Percentiles rank a stretch among this genome's conserved stretches.
Evolutionary conservation across 2,797 vertebrate genomes (phyloP).

Genomic region (Chiloscyllium punctatum): DNA sequence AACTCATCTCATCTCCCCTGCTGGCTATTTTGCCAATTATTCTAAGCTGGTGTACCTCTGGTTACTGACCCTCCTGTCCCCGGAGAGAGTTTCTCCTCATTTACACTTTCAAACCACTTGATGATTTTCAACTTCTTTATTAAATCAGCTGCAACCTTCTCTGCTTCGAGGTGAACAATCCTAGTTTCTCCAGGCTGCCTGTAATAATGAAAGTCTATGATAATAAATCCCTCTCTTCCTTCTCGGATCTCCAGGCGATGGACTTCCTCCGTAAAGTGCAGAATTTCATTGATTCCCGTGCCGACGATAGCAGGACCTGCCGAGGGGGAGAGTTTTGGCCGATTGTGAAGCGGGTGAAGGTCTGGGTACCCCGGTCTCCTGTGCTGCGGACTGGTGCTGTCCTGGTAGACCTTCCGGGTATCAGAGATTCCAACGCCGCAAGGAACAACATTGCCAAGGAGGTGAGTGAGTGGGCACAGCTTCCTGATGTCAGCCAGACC

Average conservation of each 20-base stretch:
- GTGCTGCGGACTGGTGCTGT: slow-evolving; percentile 42
- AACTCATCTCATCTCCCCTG: neutral
- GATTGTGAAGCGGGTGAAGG: slow-evolving; percentile 41
- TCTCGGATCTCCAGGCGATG: slow-evolving; percentile 27
- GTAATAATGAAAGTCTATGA: neutral
- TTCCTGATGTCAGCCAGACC: neutral
- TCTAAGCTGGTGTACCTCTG: neutral
- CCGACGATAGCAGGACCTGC: slow-evolving; percentile 38
- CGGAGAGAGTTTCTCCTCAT: neutral
- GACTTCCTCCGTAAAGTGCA: slow-evolving; percentile 40
- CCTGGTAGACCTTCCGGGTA: slow-evolving; percentile 43
- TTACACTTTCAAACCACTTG: neutral
- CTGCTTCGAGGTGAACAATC: neutral
- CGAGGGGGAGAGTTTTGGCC: slow-evolving; percentile 45
- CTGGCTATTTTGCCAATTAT: neutral
- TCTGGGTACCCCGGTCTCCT: slow-evolving; percentile 36
- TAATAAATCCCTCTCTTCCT: neutral
- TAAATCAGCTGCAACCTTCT: neutral
- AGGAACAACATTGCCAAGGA: slow-evolving; percentile 41
- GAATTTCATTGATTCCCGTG: slow-evolving; percentile 40
- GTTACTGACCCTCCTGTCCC: neutral
- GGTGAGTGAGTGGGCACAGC: slow-evolving; percentile 10
- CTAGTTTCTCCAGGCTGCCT: neutral
- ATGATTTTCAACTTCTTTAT: neutral
- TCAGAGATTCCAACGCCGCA: slow-evolving; percentile 43